Evolutionary conservation across 2,113 vertebrate genomes (phyloP), one percentile per base, ranked within the genome.

Genomic region (Oplegnathus fasciatus): DNA sequence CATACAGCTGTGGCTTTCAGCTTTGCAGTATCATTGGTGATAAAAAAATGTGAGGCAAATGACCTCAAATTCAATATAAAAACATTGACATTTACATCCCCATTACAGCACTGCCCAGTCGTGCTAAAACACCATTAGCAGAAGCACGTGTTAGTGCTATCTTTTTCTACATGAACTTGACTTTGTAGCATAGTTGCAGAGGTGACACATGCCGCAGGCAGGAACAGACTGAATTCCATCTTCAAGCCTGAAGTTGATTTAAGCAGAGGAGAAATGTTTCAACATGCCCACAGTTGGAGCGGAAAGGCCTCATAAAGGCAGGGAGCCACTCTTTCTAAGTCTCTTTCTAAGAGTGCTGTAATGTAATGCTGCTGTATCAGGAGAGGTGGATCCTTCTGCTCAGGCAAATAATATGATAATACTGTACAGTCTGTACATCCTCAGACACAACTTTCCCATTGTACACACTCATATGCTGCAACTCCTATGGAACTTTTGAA

Each of bases 151-250:
- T 78, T 34, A 4, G 10, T 11, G 18, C 34, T 61, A 15, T 76
- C 9, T 54, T 44, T 64, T 57, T 70, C 61, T n/a, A 50, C 48
- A 10, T 46, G 13, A 61, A 67, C 37, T 52, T 79, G 71, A 69
- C 70, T 62, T 61, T 78, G 61, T 57, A 32, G 79, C 60, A 71
- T 78, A 78, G 60, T 13, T 87, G 75, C 69, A 82, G 83, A 77
- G 32, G 86, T 87, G 83, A 86, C 83, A 78, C 86, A 68, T 11
- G 88, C 88, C 71, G 18, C 85, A 62, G 86, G 90, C 89, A 54
- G 48, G 44, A 80, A 61, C 66, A 78, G 52, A 85, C 37, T 32
- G 48, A 80, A 92, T 93, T 93, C 90, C 88, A 85, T 60, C 78
- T 86, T 78, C 75, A 55, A 60, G 69, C n/a, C 78, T 73, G 17